These are phyloP conservation scores for Micropoecilia bifurca DNA, from an alignment of 2,797 vertebrate species.

Conservation along the genomic window DNA sequence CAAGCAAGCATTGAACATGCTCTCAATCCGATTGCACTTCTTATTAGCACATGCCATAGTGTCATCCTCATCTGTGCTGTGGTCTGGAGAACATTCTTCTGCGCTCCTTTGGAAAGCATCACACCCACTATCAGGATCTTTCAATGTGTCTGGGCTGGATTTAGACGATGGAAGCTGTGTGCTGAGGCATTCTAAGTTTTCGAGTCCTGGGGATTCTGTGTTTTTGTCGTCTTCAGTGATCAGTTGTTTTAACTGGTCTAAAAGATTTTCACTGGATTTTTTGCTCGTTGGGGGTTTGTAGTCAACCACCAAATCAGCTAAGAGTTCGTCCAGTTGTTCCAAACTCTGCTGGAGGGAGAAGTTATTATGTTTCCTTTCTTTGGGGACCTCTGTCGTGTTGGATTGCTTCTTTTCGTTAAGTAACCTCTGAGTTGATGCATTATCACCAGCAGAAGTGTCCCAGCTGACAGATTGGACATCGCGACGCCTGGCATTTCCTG, in stretches of 20 bases:
- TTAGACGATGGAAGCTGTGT: slow-evolving; percentile 85
- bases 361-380: slow-evolving; percentile 82
- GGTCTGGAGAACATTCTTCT: slow-evolving; percentile 88
- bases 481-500: slow-evolving; percentile 76
- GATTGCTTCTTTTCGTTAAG: slow-evolving; percentile 62
- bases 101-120: slow-evolving; percentile 83
- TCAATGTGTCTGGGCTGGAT: slow-evolving; percentile 78
- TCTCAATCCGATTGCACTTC: slow-evolving; percentile 91
- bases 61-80: slow-evolving; percentile 93
- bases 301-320: slow-evolving; percentile 95
- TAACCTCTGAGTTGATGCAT: slow-evolving; percentile 50
- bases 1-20: slow-evolving; percentile 95
- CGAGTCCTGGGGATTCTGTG: slow-evolving; percentile 54
- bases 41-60: slow-evolving; percentile 94
- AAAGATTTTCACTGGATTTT: slow-evolving; percentile 80
- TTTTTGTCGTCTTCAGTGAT: slow-evolving; percentile 82
- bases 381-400: slow-evolving; percentile 63
- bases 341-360: slow-evolving; percentile 91
- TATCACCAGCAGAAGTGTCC: slow-evolving; percentile 78
- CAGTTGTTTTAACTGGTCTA: slow-evolving; percentile 89
- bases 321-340: slow-evolving; percentile 93
- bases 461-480: slow-evolving; percentile 84
- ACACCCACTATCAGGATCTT: slow-evolving; percentile 80
- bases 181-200: slow-evolving; percentile 78
- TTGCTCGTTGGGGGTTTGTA: slow-evolving; percentile 87